Evolutionary conservation across 2,797 vertebrate species (phyloP).

Genomic region (Tokudaia tokunoshimensis): DNA sequence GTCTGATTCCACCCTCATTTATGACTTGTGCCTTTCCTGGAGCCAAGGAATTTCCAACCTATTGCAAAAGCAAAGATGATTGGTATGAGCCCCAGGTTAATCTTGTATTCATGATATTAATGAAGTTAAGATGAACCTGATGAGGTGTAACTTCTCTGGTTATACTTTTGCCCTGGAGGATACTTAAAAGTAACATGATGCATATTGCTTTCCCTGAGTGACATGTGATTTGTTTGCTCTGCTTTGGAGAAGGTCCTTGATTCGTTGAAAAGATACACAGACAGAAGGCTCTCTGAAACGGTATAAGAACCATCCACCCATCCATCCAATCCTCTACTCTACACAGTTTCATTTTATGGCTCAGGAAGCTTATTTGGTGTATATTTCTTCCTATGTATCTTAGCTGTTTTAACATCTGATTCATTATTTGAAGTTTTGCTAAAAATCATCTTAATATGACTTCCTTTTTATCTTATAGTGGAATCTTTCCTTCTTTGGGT

Average conservation of each 20-base stretch:
- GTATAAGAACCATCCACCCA: not conserved
- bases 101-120: slow-evolving; percentile 44
- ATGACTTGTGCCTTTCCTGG: not conserved
- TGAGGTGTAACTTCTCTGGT: slow-evolving; percentile 14
- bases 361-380: slow-evolving; percentile 17
- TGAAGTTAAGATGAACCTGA: slow-evolving; percentile 55
- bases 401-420: slow-evolving; percentile 27
- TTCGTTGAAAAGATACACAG: slow-evolving; percentile 45
- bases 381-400: slow-evolving; percentile 2
- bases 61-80: not conserved
- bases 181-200: slow-evolving; percentile 40
- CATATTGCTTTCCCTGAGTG: slow-evolving; percentile 36
- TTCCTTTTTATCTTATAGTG: not conserved
- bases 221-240: slow-evolving; percentile 36
- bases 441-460: slow-evolving; percentile 39
- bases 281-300: not conserved
- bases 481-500: not conserved
- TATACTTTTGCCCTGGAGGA: slow-evolving; percentile 45
- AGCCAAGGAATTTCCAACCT: not conserved
- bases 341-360: slow-evolving; percentile 16
- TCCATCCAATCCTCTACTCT: not conserved
- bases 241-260: slow-evolving; percentile 45
- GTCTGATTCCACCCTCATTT: slow-evolving; percentile 36
- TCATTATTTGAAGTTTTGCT: slow-evolving; percentile 19
- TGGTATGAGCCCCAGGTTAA: not conserved